Conservation (phyloP, 2,113 vertebrate genomes). For the Tachuris rubrigastra region DNA sequence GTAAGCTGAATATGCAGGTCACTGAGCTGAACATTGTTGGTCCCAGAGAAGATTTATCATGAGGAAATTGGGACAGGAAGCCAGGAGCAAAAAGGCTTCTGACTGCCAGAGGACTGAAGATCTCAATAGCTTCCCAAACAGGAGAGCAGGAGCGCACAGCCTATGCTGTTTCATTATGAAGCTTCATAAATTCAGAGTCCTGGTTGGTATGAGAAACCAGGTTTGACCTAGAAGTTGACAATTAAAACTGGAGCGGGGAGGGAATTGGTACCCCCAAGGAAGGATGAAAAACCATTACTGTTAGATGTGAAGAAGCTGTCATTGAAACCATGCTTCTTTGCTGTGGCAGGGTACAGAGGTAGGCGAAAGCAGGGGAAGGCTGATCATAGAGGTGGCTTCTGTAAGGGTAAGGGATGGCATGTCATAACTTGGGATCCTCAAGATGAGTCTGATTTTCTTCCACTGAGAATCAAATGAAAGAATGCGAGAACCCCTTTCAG, state of each 20-base stretch:
- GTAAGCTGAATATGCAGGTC: accelerated
- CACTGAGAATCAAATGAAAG: not conserved
- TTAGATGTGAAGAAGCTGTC: not conserved
- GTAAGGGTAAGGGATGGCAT: not conserved
- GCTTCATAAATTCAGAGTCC: not conserved
- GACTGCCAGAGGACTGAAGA: not conserved
- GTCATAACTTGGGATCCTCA: not conserved
- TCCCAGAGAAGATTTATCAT: not conserved
- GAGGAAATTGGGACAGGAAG: not conserved
- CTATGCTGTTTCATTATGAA: not conserved
- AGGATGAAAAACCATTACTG: not conserved
- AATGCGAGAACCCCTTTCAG: not conserved
- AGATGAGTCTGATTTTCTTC: not conserved
- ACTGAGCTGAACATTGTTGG: not conserved
- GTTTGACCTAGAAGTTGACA: not conserved
- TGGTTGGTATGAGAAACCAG: not conserved
- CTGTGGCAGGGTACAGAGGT: not conserved
- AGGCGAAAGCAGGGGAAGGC: not conserved
- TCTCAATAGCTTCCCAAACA: not conserved
- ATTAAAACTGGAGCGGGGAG: not conserved
- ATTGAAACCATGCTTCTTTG: not conserved
- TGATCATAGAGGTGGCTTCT: not conserved
- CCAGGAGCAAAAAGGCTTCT: not conserved
- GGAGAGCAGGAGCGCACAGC: not conserved
- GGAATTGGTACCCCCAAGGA: not conserved